phyloP scores from a whole-genome alignment of 2,888 invertebrate genomes.

The Heteromurus nitidus region DNA sequence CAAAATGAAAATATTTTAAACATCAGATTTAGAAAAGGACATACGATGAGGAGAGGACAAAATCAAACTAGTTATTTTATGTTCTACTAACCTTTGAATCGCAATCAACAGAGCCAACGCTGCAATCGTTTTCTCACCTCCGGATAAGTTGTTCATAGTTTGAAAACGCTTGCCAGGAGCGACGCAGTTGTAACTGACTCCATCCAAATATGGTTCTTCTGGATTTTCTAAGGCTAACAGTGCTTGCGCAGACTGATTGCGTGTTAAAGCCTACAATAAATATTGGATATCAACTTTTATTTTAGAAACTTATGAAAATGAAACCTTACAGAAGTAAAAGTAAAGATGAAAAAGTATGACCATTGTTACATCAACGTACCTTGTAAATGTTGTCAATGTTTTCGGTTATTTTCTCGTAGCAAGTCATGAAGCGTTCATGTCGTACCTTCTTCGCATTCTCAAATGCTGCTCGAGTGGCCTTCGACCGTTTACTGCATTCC shows the following conservation, averaged over 20 bases:
- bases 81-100: constrained; percentile 88
- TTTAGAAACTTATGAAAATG: too few species aligned
- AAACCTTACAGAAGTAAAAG: too few species aligned
- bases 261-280: constrained; percentile 83
- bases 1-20: too few species aligned
- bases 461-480: constrained; percentile 94
- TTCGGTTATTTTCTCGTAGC: constrained; percentile 98
- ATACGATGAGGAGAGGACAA: too few species aligned
- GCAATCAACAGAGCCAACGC: constrained; percentile 98
- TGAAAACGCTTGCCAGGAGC: constrained; percentile 99
- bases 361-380: constrained; percentile 78
- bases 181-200: constrained; percentile 99
- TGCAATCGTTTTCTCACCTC: constrained; percentile 99
- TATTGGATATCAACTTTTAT: not conserved
- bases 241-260: constrained; percentile 96
- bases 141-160: constrained; percentile 99
- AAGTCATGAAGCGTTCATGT: constrained; percentile 93
- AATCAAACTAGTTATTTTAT: too few species aligned
- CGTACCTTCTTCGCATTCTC: constrained; percentile 96
- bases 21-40: too few species aligned
- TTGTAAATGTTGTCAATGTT: constrained; percentile 99
- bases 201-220: constrained; percentile 99
- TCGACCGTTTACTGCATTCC: too few species aligned
- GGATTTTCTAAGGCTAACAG: constrained; percentile 98
- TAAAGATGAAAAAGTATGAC: too few species aligned